A percentile compares a stretch with the other conserved stretches of the same genome.
These are phyloP conservation scores for Garrulus glandarius DNA, from an alignment of 2,797 vertebrate species.

Conservation along the genomic window DNA sequence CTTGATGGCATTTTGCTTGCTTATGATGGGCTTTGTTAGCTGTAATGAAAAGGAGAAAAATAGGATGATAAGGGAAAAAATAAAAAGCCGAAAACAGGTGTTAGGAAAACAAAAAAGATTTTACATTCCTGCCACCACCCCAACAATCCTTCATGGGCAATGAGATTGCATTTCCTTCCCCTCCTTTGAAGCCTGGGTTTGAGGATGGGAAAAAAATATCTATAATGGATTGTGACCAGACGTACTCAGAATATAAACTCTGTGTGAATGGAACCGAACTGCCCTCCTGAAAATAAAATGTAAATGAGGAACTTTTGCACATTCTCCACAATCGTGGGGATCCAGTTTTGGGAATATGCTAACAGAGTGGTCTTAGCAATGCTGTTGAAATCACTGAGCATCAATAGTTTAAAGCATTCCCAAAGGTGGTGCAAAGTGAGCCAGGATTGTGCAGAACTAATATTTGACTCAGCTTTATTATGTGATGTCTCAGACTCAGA, in stretches of 20 bases:
- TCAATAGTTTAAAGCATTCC: background rate
- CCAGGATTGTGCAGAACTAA: background rate
- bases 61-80: background rate
- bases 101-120: background rate
- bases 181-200: background rate
- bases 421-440: background rate
- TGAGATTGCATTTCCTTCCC: background rate
- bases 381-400: background rate
- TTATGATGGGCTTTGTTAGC: background rate
- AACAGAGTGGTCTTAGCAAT: background rate
- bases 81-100: accelerated
- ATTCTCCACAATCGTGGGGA: background rate
- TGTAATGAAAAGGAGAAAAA: background rate
- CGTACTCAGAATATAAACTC: background rate
- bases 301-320: background rate
- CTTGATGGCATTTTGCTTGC: background rate
- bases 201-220: background rate
- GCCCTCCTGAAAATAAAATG: background rate
- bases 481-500: background rate
- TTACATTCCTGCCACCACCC: background rate
- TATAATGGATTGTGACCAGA: background rate
- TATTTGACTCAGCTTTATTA: constrained; percentile 49
- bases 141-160: background rate
- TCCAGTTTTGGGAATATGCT: background rate
- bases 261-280: background rate